phyloP scores from a whole-genome alignment of 2,888 invertebrate species.

The Leptinotarsa tumamoca region DNA sequence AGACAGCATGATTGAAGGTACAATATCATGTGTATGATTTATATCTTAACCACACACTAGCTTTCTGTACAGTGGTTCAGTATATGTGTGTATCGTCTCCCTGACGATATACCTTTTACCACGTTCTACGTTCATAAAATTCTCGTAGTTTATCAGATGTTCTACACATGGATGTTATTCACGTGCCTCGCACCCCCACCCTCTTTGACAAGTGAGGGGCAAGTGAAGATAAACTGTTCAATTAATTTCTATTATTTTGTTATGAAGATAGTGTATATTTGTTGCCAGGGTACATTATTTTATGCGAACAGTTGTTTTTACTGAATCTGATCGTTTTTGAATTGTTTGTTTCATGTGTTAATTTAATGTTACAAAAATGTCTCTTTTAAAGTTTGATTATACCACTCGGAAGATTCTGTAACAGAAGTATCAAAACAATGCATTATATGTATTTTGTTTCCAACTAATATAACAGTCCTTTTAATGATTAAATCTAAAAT shows the following conservation, averaged over 20 bases:
- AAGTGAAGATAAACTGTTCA: neutral
- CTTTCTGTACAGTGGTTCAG: neutral
- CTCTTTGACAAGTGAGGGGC: neutral
- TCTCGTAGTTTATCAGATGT: neutral
- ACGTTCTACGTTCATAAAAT: neutral
- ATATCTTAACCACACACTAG: slow-evolving; percentile 7
- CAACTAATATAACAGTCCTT: too few relatives aligned
- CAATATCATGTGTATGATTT: slow-evolving; percentile 17
- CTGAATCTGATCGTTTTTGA: too few relatives aligned
- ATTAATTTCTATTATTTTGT: neutral
- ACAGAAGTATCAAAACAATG: too few relatives aligned
- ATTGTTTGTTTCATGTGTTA: too few relatives aligned
- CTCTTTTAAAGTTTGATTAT: too few relatives aligned
- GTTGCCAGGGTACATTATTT: slow-evolving; percentile 7
- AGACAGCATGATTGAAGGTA: slow-evolving; percentile 43
- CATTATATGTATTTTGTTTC: too few relatives aligned
- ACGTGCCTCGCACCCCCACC: slow-evolving; percentile 11
- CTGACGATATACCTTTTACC: neutral
- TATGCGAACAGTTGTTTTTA: too few relatives aligned
- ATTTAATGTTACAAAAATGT: too few relatives aligned
- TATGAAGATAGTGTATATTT: neutral
- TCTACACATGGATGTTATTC: slow-evolving; percentile 12
- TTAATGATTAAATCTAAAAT: too few relatives aligned
- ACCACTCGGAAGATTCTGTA: too few relatives aligned
- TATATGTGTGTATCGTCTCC: slow-evolving; percentile 12